phyloP scores from a whole-genome alignment of 2,113 vertebrate species.

The Siniperca chuatsi region DNA sequence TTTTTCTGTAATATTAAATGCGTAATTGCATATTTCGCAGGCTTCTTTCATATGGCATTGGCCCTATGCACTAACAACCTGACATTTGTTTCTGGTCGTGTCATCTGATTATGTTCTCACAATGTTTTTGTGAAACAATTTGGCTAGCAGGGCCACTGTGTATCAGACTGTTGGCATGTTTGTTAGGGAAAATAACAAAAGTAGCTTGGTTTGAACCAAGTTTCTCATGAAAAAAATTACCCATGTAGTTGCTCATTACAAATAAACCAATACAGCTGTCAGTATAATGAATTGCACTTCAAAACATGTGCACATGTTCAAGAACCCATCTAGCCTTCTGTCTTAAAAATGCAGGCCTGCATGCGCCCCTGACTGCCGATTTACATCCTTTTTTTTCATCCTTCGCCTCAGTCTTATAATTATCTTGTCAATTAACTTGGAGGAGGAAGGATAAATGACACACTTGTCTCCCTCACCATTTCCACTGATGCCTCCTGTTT shows the following conservation, averaged over 20 bases:
- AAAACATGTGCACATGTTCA: slow-evolving; percentile 59
- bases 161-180: slow-evolving; percentile 29
- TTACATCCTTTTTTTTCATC: slow-evolving; percentile 27
- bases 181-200: slow-evolving; percentile 45
- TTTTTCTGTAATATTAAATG: background rate
- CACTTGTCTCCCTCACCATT: slow-evolving; percentile 43
- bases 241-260: slow-evolving; percentile 55
- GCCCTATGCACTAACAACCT: background rate
- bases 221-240: slow-evolving; percentile 68
- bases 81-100: slow-evolving; percentile 27
- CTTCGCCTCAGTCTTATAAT: slow-evolving; percentile 62
- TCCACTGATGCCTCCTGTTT: slow-evolving; percentile 28
- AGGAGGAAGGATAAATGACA: slow-evolving; percentile 68
- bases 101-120: slow-evolving; percentile 36
- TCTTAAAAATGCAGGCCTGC: slow-evolving; percentile 36
- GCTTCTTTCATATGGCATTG: background rate
- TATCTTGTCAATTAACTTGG: slow-evolving; percentile 76
- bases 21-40: background rate
- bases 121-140: slow-evolving; percentile 33
- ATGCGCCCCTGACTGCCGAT: slow-evolving; percentile 22
- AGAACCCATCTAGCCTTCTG: slow-evolving; percentile 22
- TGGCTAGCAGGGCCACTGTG: slow-evolving; percentile 14
- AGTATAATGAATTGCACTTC: slow-evolving; percentile 67
- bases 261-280: slow-evolving; percentile 78
- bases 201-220: slow-evolving; percentile 42